Base-by-base conservation (phyloP, 2,888 invertebrate genomes). In the Perdita meconis region DNA sequence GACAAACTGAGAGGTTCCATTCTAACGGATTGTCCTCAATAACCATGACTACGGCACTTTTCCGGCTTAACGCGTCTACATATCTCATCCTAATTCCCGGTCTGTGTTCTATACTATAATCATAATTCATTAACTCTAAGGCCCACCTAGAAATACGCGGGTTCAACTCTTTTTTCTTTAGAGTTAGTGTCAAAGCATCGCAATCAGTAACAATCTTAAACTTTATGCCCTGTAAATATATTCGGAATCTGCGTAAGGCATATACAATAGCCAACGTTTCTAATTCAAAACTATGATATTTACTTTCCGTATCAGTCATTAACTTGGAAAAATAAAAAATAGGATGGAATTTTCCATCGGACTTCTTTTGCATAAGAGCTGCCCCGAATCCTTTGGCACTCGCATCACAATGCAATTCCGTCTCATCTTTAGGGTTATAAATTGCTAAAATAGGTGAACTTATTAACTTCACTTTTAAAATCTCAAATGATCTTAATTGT, bases 261-360 rank as follows among this genome's bases (percentile, higher is more conserved):
- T 56, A 38, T 13, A 56, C 36, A 3, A 56, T 56, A 5, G 36
- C 56, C 12, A 38, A 19, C 4, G 55, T 38, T 1, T 56, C 36
- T 12, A 56, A 4, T 3, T 36, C 56, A n/a, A 55, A 56, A 12
- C 38, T 56, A 13, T 56, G 56, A 51, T 88, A 89, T 38, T 24
- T 2, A 3, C n/a, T 13, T n/a, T 63, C 61, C 1, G 8, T 10
- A 8, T 51, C 51, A 0, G 51, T 40, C 0, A 51, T 63, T 1
- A 42, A 0, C 19, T 60, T 60, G 1, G 60, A 60, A 19, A 60
- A 60, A 13, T 88, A 90, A 59, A 88, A 89, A 0, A 91, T 69
- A 0, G 89, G 89, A 22, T 90, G 88, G 24, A 89, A 80, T 57
- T 80, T 76, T 8, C 55, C 53, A 75, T 88, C 85, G 1, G 57